Evolutionary conservation across 2,797 vertebrate genomes (phyloP), one percentile per base, ranked within the genome.

Genomic region (Florisuga fusca): DNA sequence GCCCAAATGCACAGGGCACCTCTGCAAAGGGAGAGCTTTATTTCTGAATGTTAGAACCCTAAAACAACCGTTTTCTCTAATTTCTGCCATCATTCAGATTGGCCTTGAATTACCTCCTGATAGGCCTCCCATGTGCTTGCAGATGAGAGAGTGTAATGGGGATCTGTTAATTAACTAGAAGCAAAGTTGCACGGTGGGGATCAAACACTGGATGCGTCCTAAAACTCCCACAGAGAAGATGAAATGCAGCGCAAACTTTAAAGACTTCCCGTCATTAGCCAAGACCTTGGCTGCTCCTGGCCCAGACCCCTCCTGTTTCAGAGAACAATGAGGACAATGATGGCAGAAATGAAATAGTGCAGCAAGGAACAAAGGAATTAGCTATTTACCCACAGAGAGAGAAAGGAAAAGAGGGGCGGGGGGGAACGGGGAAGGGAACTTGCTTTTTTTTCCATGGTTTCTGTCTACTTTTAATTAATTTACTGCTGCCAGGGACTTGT

Each of bases 231-330:
- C 98, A 97, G 98, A 98, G 98, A 98, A 99, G 98, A 99, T 99
- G 99, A 99, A 99, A 99, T 99, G 98, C 97, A 95, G 98, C 96
- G 98, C 98, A 98, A 98, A 99, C 99, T 99, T 99, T 99, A 99
- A 99, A 99, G 99, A 99, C 99, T 99, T 99, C 99, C 99, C 99
- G 99, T 99, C 99, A 99, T 99, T 99, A 99, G 99, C 97, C 97
- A 98, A 98, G 98, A 99, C 99, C 98, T 98, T 98, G 98, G 99
- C 98, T 98, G 98, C 98, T 98, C 93, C 98, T 98, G 97, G 98
- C 98, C 98, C 98, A 98, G 98, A 98, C 98, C 98, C 98, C 98
- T 99, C 98, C 98, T 98, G 98, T 98, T 98, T 96, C 91, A 29
- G 95, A 97, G 96, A 98, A 99, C 98, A 98, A 99, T 98, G 97